These are phyloP conservation scores for Leptoclinus maculatus DNA, from an alignment of 2,797 vertebrate species.

Conservation along the genomic window DNA sequence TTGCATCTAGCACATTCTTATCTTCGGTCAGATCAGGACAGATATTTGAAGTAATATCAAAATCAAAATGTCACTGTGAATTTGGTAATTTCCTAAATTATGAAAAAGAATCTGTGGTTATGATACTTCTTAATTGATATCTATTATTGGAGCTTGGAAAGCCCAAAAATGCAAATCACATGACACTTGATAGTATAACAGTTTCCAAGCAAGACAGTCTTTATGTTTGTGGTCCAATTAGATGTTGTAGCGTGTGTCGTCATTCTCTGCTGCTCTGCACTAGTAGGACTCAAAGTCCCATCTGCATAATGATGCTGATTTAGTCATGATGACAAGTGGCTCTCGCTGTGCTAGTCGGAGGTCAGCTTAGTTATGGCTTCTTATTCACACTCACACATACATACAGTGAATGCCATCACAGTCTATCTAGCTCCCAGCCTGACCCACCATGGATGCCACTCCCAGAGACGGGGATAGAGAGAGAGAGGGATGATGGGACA, in stretches of 20 bases:
- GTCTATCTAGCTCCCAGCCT: background rate
- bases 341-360: background rate
- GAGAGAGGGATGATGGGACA: slow-evolving; percentile 59
- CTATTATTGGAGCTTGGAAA: too few species aligned
- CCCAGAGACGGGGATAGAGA: slow-evolving; percentile 10
- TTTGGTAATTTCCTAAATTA: background rate
- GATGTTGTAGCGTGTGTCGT: too few species aligned
- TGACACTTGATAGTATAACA: too few species aligned
- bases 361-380: background rate
- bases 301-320: background rate
- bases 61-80: background rate
- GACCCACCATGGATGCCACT: slow-evolving; percentile 24
- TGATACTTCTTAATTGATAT: too few species aligned
- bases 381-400: background rate
- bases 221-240: too few species aligned
- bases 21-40: background rate
- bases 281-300: too few species aligned
- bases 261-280: too few species aligned
- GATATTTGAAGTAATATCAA: background rate
- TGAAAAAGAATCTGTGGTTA: too few species aligned
- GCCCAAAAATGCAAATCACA: too few species aligned
- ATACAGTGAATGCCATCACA: background rate
- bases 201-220: too few species aligned
- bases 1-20: background rate
- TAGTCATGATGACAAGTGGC: background rate